phyloP scores from a whole-genome alignment of 2,888 invertebrate species.

The Drosophila histrio region DNA sequence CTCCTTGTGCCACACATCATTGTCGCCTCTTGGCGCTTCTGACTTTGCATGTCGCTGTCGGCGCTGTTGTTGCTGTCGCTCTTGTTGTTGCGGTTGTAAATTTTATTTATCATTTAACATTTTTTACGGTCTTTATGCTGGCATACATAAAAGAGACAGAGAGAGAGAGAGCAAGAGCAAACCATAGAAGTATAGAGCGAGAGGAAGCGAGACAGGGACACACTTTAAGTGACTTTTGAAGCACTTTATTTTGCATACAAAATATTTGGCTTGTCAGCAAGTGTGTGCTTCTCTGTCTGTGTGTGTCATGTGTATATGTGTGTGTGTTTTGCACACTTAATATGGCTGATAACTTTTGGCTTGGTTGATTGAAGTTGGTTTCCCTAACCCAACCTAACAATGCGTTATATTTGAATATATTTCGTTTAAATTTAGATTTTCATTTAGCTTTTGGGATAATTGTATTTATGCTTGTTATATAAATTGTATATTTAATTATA shows the following conservation, averaged over 20 bases:
- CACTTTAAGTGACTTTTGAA: slow-evolving; percentile 78
- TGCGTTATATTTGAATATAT: neutral
- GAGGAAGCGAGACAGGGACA: slow-evolving; percentile 40
- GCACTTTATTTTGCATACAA: slow-evolving; percentile 78
- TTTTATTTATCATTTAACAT: slow-evolving; percentile 80
- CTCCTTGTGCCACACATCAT: slow-evolving; percentile 27
- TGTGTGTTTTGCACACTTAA: slow-evolving; percentile 23
- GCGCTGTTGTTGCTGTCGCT: slow-evolving; percentile 42
- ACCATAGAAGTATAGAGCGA: neutral
- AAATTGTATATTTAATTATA: slow-evolving; percentile 20
- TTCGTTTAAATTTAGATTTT: slow-evolving; percentile 1
- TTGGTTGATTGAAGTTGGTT: slow-evolving; percentile 21
- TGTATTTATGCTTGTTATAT: neutral
- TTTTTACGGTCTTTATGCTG: slow-evolving; percentile 76
- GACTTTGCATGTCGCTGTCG: slow-evolving; percentile 49
- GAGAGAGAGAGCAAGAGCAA: neutral
- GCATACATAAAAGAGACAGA: neutral
- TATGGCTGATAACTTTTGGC: slow-evolving; percentile 37
- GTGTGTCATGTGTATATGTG: neutral
- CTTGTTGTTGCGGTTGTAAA: slow-evolving; percentile 79
- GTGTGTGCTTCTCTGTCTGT: slow-evolving; percentile 4
- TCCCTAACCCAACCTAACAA: neutral
- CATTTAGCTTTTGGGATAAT: neutral
- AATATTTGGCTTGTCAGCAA: slow-evolving; percentile 61
- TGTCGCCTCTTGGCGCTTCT: slow-evolving; percentile 41